Evolutionary conservation across 2,888 invertebrate genomes (phyloP), one percentile per base, ranked within the genome.

Genomic region (Latrodectus hesperus): DNA sequence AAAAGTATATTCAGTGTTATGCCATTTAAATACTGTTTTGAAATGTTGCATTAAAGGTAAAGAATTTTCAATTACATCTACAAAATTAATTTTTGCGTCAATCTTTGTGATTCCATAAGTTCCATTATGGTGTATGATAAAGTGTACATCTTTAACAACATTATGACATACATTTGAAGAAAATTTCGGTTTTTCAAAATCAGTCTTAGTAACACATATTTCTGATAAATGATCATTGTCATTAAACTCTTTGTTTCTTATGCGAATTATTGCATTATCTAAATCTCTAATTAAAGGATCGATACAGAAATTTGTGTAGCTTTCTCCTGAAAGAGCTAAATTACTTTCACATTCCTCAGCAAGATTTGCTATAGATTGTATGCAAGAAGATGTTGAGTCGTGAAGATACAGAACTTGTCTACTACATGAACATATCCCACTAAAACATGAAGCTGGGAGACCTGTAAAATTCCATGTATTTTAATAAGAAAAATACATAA

Each of bases 61-160:
- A 22, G 51, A 53, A 11, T 53, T n/a, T 86, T 22, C 76, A 8
- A 91, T 90, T n/a, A 93, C 89, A 84, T 93, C 92, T 17, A 90
- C 90, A 26, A 94, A 91, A 22, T 92, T 91, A 81, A 94, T 92
- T 88, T 92, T 92, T 0, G 92, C 92, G 51, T 91, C 90, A 14
- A 93, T 91, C 49, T 91, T 91, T 1, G 90, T 90, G 22, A 94
- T 93, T 8, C 94, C 94, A 65, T 91, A 90, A 0, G 93, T 92
- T 8, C 94, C 94, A 90, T 93, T 93, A 89, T 94, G 93, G 79
- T 90, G 86, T 75, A 94, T 91, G 5, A 91, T 89, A 82, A 93
- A 93, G 76, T 91, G 91, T 5, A 93, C 90, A 55, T 90, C 90
- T 77, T 91, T 91, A 3, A 93, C 91, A 22, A 92, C 91, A 89